Percentiles rank a stretch among this genome's conserved stretches.
Conservation (phyloP, 2,797 vertebrate species). For the Cheirogaleus major region DNA sequence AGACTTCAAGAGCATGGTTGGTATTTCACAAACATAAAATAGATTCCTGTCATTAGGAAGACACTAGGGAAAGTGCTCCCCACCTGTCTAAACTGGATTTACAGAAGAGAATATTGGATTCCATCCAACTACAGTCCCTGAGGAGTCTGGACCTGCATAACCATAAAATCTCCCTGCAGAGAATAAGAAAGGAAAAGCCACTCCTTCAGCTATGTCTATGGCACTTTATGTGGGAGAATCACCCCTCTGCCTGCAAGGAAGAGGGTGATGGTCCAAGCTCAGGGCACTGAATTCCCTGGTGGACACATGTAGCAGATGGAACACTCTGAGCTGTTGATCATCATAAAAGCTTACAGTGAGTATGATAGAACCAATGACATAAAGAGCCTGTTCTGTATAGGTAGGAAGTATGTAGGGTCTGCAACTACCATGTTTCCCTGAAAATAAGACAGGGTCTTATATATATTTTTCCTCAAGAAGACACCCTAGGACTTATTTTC, state of each 20-base stretch:
- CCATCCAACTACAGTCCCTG: not conserved
- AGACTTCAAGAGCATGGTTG: constrained; percentile 20
- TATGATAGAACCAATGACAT: not conserved
- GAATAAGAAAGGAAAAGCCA: not conserved
- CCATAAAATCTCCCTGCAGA: not conserved
- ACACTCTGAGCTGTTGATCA: not conserved
- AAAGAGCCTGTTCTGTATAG: not conserved
- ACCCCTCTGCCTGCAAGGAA: not conserved
- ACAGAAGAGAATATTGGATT: not conserved
- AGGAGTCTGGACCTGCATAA: not conserved
- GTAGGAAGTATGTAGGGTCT: not conserved
- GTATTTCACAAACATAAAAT: constrained; percentile 47
- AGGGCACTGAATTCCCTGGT: not conserved
- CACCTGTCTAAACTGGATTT: not conserved
- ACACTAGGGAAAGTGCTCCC: not conserved
- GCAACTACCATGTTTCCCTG: not conserved
- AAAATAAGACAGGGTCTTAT: too few species aligned
- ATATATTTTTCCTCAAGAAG: too few species aligned
- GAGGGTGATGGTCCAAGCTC: not conserved
- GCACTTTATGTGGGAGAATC: not conserved
- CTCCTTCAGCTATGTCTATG: not conserved
- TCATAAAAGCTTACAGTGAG: not conserved
- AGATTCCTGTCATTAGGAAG: not conserved
- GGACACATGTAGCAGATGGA: not conserved
- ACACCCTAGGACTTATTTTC: too few species aligned